Evolutionary conservation across 2,113 vertebrate species (phyloP).

Genomic region (Otus sunia): DNA sequence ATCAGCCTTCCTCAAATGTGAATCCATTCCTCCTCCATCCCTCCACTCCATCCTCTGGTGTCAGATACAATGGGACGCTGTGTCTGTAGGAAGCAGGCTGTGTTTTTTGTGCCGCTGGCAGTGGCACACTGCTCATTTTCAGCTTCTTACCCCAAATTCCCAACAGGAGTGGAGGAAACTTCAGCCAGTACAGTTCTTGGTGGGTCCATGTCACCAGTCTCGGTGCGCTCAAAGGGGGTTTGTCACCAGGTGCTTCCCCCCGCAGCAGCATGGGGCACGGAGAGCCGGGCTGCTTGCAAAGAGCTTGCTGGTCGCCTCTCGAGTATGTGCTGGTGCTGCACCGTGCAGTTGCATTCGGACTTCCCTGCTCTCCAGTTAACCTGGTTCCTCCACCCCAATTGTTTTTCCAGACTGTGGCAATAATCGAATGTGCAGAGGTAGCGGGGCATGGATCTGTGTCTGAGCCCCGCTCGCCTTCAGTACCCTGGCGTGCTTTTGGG

Average conservation of each 20-base stretch:
- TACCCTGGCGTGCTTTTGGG: background rate
- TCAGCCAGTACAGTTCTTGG: background rate
- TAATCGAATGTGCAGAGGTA: background rate
- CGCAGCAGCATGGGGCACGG: rapidly evolving
- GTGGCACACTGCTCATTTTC: background rate
- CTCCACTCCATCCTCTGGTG: background rate
- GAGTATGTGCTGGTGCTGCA: background rate
- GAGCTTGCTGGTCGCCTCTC: rapidly evolving
- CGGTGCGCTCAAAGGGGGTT: rapidly evolving
- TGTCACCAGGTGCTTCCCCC: background rate
- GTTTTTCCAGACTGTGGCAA: background rate
- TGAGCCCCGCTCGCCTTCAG: background rate
- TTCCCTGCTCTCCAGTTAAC: background rate
- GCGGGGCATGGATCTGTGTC: background rate
- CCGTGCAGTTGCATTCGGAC: background rate
- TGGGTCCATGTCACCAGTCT: background rate
- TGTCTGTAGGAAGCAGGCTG: background rate
- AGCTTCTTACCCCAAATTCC: background rate
- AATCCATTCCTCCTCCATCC: background rate
- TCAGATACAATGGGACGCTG: rapidly evolving
- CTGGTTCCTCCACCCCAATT: background rate
- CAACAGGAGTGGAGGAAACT: background rate
- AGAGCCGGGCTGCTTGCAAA: background rate
- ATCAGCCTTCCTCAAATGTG: background rate
- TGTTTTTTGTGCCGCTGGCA: background rate